A percentile compares a stretch with the other conserved stretches of the same genome.
These are phyloP conservation scores for Anser brachyrhynchus DNA, from an alignment of 2,113 vertebrate genomes.

Conservation along the genomic window DNA sequence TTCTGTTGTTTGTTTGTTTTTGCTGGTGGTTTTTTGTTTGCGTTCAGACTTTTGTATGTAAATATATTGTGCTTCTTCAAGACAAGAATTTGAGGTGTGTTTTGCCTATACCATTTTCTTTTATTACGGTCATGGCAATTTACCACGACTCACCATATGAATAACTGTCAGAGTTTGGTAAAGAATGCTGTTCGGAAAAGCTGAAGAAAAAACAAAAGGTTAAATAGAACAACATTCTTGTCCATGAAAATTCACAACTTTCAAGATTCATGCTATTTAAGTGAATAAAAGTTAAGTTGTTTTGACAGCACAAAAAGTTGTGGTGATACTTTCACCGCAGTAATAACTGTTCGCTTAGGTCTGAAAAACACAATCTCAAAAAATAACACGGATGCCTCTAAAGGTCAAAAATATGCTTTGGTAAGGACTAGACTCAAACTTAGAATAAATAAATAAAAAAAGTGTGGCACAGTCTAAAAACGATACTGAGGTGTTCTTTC, in stretches of 20 bases:
- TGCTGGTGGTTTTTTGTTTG: neutral
- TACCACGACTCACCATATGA: neutral
- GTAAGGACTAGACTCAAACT: neutral
- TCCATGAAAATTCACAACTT: neutral
- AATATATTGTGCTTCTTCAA: neutral
- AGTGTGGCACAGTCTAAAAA: neutral
- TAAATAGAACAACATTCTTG: neutral
- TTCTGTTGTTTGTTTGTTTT: neutral
- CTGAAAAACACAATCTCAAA: neutral
- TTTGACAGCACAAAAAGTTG: neutral
- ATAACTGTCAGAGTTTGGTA: neutral
- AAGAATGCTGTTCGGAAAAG: neutral
- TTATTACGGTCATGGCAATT: neutral
- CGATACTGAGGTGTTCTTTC: neutral
- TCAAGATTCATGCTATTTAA: neutral
- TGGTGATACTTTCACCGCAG: neutral
- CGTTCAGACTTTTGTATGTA: neutral
- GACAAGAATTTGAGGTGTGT: neutral
- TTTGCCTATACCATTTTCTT: neutral
- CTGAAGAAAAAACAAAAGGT: rapidly evolving
- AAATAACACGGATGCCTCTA: neutral
- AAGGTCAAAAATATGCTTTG: neutral
- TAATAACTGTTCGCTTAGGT: neutral
- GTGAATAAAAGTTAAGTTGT: neutral
- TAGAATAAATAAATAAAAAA: neutral